These are phyloP conservation scores for Gallinago nigripennis DNA, from an alignment of 2,797 vertebrate genomes.

Conservation along the genomic window DNA sequence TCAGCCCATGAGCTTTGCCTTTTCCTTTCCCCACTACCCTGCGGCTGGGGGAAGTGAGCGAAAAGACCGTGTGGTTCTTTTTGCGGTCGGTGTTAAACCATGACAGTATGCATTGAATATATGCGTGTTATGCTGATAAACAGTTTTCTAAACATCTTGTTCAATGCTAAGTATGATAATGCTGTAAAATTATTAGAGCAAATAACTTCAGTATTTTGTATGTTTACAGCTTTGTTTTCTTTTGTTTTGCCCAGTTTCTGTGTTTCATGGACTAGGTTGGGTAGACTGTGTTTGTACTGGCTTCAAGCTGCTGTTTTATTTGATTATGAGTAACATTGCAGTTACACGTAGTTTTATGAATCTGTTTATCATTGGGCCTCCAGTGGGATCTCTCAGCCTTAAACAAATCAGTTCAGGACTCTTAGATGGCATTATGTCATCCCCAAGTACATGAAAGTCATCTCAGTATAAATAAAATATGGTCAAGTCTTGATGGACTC, in stretches of 20 bases:
- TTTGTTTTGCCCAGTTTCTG: not conserved
- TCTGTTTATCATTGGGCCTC: not conserved
- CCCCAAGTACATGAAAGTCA: not conserved
- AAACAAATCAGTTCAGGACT: not conserved
- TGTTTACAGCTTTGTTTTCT: not conserved
- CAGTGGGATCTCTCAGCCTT: not conserved
- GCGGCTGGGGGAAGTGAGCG: not conserved
- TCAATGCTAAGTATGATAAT: not conserved
- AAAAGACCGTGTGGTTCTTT: not conserved
- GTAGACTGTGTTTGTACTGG: not conserved
- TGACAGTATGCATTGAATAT: not conserved
- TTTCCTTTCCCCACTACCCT: not conserved
- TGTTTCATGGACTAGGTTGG: not conserved
- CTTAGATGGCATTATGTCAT: not conserved
- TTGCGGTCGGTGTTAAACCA: not conserved
- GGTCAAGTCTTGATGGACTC: not conserved
- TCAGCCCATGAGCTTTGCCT: not conserved
- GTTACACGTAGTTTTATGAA: not conserved
- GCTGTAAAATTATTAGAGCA: not conserved
- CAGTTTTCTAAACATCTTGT: not conserved
- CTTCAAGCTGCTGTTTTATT: not conserved
- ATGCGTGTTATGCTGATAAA: not conserved
- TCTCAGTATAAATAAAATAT: not conserved
- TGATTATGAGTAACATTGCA: not conserved
- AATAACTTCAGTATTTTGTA: not conserved